Evolutionary conservation across 2,888 invertebrate genomes (phyloP).

Genomic region (Fabriciana adippe): DNA sequence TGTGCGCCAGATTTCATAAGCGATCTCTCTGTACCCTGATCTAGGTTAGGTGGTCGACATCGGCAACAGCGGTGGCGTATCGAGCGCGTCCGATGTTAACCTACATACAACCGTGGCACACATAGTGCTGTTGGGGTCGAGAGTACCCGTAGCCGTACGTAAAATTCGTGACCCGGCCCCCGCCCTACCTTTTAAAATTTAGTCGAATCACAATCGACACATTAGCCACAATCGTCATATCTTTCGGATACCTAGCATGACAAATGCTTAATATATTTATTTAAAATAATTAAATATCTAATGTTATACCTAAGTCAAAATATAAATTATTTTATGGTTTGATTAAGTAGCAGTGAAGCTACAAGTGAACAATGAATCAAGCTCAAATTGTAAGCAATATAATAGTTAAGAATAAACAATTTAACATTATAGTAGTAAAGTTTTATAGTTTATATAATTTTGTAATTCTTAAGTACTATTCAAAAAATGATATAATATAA

Average conservation of each 20-base stretch:
- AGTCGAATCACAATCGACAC: constrained; percentile 31
- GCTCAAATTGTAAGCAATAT: no score
- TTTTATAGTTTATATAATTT: no score
- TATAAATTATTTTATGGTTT: no score
- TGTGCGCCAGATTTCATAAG: constrained; percentile 81
- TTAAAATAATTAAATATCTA: not conserved
- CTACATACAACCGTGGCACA: constrained; percentile 62
- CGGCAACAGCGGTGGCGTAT: constrained; percentile 74
- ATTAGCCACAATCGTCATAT: constrained; percentile 26
- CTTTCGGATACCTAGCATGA: not conserved
- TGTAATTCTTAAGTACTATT: no score
- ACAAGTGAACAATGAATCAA: no score
- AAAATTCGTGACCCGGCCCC: constrained; percentile 72
- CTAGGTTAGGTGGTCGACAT: constrained; percentile 81
- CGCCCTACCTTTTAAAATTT: constrained; percentile 37
- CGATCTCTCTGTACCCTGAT: constrained; percentile 81
- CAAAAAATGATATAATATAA: no score
- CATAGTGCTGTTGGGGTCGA: constrained; percentile 62
- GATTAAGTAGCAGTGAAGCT: no score
- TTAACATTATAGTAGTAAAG: no score
- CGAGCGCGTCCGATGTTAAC: constrained; percentile 81
- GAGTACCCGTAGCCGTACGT: constrained; percentile 59
- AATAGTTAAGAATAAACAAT: no score
- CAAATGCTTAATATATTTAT: constrained; percentile 1
- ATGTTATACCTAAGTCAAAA: no score